These are phyloP conservation scores for Cyaniris semiargus DNA, from an alignment of 2,888 invertebrate genomes.

Conservation along the genomic window DNA sequence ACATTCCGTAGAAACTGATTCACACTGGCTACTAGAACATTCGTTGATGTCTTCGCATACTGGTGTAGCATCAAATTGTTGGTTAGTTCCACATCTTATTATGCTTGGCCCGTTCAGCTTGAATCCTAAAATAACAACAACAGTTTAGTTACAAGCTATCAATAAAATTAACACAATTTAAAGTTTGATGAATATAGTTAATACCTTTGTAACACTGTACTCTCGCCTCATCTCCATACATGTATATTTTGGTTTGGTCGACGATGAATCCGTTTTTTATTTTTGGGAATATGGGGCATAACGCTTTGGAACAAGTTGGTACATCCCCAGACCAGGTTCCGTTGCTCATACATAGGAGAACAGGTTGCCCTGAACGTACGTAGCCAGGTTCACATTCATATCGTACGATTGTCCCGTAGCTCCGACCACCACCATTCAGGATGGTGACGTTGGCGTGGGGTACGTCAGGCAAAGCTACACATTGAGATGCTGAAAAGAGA, in stretches of 20 bases:
- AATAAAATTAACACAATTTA: not conserved
- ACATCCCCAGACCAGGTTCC: conserved; percentile 97
- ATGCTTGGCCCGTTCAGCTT: conserved; percentile 91
- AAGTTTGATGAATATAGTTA: not conserved
- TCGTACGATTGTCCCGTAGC: conserved; percentile 95
- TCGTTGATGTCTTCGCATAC: conserved; percentile 96
- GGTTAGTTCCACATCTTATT: conserved; percentile 91
- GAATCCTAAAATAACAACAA: conserved; percentile 79
- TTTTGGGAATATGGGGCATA: conserved; percentile 87
- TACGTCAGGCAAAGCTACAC: conserved; percentile 91
- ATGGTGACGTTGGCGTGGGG: conserved; percentile 92
- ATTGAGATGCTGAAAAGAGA: conserved; percentile 88
- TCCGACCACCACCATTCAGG: conserved; percentile 93
- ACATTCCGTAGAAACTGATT: conserved; percentile 93
- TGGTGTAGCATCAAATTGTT: conserved; percentile 90
- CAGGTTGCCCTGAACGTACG: conserved; percentile 92
- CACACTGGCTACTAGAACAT: conserved; percentile 93
- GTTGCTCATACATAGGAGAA: conserved; percentile 95
- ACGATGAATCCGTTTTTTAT: conserved; percentile 94
- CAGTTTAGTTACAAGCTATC: not conserved
- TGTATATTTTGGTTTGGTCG: conserved; percentile 87
- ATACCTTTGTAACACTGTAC: conserved; percentile 91
- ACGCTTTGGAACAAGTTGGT: conserved; percentile 89
- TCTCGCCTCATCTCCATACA: conserved; percentile 93
- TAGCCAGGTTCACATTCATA: conserved; percentile 96